Evolutionary conservation across 2,888 invertebrate species (phyloP).

Genomic region (Ormyrus rosae): DNA sequence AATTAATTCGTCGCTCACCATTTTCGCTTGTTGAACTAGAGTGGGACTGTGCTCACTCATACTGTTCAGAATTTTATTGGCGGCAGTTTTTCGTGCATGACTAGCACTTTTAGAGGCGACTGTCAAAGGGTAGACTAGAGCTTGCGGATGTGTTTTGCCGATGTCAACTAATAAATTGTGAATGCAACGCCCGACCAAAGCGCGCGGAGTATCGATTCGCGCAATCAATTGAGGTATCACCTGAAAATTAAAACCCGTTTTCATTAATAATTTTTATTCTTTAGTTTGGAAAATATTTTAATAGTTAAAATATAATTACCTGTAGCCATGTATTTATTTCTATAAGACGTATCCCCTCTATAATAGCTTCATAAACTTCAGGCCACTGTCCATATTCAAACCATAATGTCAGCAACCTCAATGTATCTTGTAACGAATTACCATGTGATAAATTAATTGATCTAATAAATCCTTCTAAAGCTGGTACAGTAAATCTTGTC

Average conservation of each 20-base stretch:
- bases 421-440: slow-evolving; percentile 96
- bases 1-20: slow-evolving; percentile 97
- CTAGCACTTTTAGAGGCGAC: slow-evolving; percentile 97
- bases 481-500: slow-evolving; percentile 91
- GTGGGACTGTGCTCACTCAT: slow-evolving; percentile 96
- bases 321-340: slow-evolving; percentile 99
- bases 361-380: slow-evolving; percentile 94
- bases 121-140: slow-evolving; percentile 96
- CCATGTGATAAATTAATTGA: slow-evolving; percentile 95
- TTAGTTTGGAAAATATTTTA: background rate
- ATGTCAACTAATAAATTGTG: slow-evolving; percentile 96
- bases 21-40: slow-evolving; percentile 95
- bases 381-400: slow-evolving; percentile 98
- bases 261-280: background rate
- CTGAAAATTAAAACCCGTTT: slow-evolving; percentile 3
- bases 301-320: slow-evolving; percentile 60
- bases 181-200: slow-evolving; percentile 92
- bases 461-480: slow-evolving; percentile 96
- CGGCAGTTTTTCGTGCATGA: slow-evolving; percentile 89
- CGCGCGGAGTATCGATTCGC: slow-evolving; percentile 94
- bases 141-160: slow-evolving; percentile 98
- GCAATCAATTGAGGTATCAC: slow-evolving; percentile 99
- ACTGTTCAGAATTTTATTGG: slow-evolving; percentile 94
- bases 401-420: slow-evolving; percentile 96
- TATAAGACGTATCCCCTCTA: slow-evolving; percentile 93